Percentiles rank a stretch among this genome's conserved stretches.
Conservation (phyloP, 2,113 vertebrate genomes). For the Hippocampus comes region DNA sequence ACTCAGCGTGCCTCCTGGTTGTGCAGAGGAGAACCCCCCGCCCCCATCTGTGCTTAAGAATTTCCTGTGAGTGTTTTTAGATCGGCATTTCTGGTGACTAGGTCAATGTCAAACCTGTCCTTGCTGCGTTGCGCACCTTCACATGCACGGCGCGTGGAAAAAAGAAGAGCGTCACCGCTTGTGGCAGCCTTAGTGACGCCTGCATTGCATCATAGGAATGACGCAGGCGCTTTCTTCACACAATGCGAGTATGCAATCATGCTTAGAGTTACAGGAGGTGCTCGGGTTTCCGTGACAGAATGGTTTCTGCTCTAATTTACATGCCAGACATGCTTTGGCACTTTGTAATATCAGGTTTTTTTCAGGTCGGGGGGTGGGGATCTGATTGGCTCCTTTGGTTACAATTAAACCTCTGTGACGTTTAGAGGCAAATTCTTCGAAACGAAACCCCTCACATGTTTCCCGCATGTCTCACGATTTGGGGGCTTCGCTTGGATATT, state of each 20-base stretch:
- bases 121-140: conserved; percentile 25
- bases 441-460: neutral
- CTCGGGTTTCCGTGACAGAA: conserved; percentile 2
- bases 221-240: conserved; percentile 12
- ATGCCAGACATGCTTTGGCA: conserved; percentile 11
- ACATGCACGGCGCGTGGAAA: neutral
- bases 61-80: conserved; percentile 24
- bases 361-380: neutral
- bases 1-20: neutral
- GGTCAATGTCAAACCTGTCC: conserved; percentile 25
- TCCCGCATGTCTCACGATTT: neutral
- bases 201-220: conserved; percentile 47
- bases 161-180: conserved; percentile 7
- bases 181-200: conserved; percentile 44
- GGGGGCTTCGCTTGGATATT: conserved; percentile 10
- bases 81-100: conserved; percentile 53
- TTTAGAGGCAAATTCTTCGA: no score
- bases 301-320: conserved; percentile 14
- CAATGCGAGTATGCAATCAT: neutral
- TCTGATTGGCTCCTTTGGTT: neutral
- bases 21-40: neutral
- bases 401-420: neutral
- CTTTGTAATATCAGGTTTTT: neutral
- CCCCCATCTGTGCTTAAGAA: neutral
- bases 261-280: neutral